A percentile compares a stretch with the other conserved stretches of the same genome.
These are phyloP conservation scores for Eilema depressum DNA, from an alignment of 2,888 invertebrate genomes.

Conservation along the genomic window DNA sequence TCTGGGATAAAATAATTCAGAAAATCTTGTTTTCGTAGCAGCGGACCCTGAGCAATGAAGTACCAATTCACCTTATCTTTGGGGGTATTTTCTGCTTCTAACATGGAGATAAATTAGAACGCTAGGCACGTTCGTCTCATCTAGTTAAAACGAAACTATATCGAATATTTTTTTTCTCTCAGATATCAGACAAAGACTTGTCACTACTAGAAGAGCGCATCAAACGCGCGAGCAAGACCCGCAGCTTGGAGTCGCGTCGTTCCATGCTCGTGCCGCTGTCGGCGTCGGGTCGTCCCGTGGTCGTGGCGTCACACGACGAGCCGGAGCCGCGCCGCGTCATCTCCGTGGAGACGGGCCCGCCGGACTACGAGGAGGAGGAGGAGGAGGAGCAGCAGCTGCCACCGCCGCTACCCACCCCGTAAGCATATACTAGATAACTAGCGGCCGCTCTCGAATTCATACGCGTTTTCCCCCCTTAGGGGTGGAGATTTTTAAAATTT, in stretches of 20 bases:
- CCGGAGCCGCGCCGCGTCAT: slow-evolving; percentile 62
- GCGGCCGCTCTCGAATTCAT: no score
- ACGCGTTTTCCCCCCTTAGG: no score
- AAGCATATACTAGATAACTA: no score
- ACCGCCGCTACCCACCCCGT: slow-evolving; percentile 61
- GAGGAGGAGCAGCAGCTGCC: slow-evolving; percentile 61
- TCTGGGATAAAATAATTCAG: no score
- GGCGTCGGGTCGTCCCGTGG: slow-evolving; percentile 70
- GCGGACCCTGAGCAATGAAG: no score
- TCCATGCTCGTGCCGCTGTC: slow-evolving; percentile 80
- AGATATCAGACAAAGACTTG: slow-evolving; percentile 97
- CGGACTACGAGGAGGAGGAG: slow-evolving; percentile 75
- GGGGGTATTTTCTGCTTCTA: no score
- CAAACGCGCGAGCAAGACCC: slow-evolving; percentile 93
- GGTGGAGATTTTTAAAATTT: no score
- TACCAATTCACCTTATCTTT: no score
- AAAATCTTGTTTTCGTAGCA: no score
- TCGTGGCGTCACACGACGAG: slow-evolving; percentile 65
- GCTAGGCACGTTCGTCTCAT: no score
- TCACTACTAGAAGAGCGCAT: slow-evolving; percentile 98
- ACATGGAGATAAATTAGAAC: no score
- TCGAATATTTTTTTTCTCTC: slow-evolving; percentile 17
- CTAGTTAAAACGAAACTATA: no score
- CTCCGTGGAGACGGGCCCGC: slow-evolving; percentile 62
- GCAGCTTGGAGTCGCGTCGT: slow-evolving; percentile 84